Evolutionary conservation across 2,113 vertebrate species (phyloP).

Genomic region (Lethenteron reissneri): DNA sequence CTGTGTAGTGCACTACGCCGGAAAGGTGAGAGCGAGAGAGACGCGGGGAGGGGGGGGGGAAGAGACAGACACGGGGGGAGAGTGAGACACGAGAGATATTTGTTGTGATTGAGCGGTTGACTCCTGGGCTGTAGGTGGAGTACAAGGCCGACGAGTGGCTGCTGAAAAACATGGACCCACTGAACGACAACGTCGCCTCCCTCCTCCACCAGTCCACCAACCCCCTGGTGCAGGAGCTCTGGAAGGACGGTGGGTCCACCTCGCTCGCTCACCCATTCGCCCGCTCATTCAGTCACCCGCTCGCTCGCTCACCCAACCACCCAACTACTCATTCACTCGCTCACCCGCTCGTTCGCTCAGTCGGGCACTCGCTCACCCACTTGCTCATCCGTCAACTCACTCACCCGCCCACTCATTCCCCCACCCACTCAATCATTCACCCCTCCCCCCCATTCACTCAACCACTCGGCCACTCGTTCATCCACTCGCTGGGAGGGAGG

Average conservation of each 20-base stretch:
- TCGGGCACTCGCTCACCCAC: neutral
- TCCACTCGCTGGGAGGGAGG: no score
- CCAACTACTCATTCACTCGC: no score
- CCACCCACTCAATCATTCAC: no score
- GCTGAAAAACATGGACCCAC: constrained; percentile 72
- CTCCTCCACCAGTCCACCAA: constrained; percentile 62
- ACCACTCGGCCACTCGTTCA: no score
- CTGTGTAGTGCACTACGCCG: constrained; percentile 60
- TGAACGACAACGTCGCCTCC: constrained; percentile 57
- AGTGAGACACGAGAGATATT: neutral
- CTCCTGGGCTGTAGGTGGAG: constrained; percentile 31
- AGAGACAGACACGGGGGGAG: no score
- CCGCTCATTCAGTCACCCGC: no score
- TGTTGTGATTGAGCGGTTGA: neutral
- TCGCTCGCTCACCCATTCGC: no score
- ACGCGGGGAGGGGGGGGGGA: no score
- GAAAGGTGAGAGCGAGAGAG: constrained; percentile 30
- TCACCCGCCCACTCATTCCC: neutral
- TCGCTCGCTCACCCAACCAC: no score
- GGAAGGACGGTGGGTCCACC: constrained; percentile 53
- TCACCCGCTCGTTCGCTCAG: no score
- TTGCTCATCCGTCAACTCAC: neutral
- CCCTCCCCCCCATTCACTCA: no score
- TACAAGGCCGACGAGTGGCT: constrained; percentile 64
- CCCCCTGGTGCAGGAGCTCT: constrained; percentile 54